Evolutionary conservation across 2,888 invertebrate species (phyloP), one percentile per base, ranked within the genome.

Genomic region (Andrena chrysosceles): DNA sequence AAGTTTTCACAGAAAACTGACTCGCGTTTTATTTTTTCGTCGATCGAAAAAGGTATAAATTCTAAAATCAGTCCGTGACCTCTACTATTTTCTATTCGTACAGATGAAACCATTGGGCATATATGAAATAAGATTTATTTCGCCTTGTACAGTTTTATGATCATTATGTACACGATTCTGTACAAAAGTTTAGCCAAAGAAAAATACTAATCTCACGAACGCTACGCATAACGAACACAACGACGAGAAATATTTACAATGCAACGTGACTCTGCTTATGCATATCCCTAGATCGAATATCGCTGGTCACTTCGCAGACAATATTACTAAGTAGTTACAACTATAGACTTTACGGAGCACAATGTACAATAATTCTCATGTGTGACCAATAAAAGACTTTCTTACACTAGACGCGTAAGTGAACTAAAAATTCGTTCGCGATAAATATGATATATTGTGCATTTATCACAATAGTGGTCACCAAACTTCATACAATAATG

Each of bases 181-280:
- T 92, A 91, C 91, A 92, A 92, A 91, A 91, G 89, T 91, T 91
- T 91, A 89, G 87, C 42, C 89, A 91, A 91, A 90, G 85, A 89
- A 90, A 89, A 56, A 13, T 90, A 86, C 91, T 85, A 89, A 89
- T 88, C 20, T 80, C 73, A 83, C 77, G 70, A 85, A 87, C 67
- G 71, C 88, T 89, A 90, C 85, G 81, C 85, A 82, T 81, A 83
- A 88, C 84, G 78, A 87, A 89, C 83, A 85, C 60, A 83, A 74
- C 84, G 73, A 72, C 49, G 49, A 88, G 83, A 84, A 86, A 86
- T 91, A 90, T 90, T 72, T 89, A 90, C 88, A 90, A 83, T 74
- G 84, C 77, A 89, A 81, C 16, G 33, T 42, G n/a, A 56, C 52
- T 48, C 16, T 48, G 67, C 23, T 54, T 63, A 52, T 33, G 42